phyloP scores from a whole-genome alignment of 2,113 vertebrate species.

The Colaptes auratus region DNA sequence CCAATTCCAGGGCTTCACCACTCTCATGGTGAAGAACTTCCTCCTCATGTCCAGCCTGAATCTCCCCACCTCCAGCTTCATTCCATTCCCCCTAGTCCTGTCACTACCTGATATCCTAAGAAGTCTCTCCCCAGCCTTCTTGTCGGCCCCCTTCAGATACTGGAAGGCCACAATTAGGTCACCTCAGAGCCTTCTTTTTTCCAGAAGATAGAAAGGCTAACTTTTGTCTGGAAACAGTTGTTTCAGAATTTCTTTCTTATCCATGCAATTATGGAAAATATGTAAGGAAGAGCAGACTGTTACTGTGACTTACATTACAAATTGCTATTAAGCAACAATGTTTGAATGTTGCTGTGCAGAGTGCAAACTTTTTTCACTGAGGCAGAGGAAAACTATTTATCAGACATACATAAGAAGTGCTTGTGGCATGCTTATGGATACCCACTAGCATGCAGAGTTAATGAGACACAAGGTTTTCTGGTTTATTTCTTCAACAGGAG shows the following conservation, averaged over 20 bases:
- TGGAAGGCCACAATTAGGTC: no score
- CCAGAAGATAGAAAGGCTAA: not conserved
- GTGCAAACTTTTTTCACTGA: not conserved
- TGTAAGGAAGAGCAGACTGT: not conserved
- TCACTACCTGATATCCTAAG: no score
- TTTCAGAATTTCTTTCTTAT: slow-evolving; percentile 22
- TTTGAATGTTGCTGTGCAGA: not conserved
- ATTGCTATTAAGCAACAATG: not conserved
- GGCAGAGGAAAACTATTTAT: not conserved
- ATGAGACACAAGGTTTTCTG: not conserved
- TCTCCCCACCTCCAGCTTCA: no score
- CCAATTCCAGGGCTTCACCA: no score
- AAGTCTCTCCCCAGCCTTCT: no score
- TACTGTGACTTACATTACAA: slow-evolving; percentile 6
- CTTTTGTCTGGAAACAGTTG: not conserved
- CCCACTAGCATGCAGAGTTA: not conserved
- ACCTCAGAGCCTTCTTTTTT: no score
- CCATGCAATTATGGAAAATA: not conserved
- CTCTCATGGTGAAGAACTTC: no score
- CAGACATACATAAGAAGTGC: not conserved
- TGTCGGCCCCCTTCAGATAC: no score
- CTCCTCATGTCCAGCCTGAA: no score
- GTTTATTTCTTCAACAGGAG: not conserved
- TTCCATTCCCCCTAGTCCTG: no score
- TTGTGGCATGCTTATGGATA: not conserved